Evolutionary conservation across 2,113 vertebrate genomes (phyloP).

Genomic region (Epinephelus lanceolatus): DNA sequence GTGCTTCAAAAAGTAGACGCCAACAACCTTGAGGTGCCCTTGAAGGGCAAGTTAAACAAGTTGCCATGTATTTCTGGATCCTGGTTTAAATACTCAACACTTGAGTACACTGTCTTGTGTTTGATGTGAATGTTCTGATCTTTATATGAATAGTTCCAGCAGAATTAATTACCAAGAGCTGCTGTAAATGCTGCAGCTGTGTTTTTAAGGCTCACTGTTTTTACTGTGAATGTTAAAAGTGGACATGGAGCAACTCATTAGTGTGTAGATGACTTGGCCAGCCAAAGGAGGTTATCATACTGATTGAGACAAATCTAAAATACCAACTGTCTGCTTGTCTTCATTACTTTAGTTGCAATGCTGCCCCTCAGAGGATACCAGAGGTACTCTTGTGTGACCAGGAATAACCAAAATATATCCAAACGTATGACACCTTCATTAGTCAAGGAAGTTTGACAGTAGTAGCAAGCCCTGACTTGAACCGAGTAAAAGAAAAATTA

Average conservation of each 20-base stretch:
- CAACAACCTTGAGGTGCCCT: slow-evolving; percentile 42
- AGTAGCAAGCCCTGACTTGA: not conserved
- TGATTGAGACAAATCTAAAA: not conserved
- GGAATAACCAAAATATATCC: not conserved
- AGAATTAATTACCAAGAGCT: not conserved
- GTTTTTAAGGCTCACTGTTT: not conserved
- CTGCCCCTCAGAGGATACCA: slow-evolving; percentile 38
- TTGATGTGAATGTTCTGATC: not conserved
- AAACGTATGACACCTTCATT: not conserved
- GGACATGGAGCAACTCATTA: slow-evolving; percentile 1
- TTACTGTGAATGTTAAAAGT: not conserved
- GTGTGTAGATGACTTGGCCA: not conserved
- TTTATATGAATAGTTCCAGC: too few species aligned
- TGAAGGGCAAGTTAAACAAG: slow-evolving; percentile 3
- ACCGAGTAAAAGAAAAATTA: not conserved
- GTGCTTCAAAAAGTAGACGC: slow-evolving; percentile 35
- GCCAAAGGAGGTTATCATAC: not conserved
- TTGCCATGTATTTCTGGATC: not conserved
- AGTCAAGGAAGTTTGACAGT: not conserved
- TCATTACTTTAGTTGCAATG: slow-evolving; percentile 25
- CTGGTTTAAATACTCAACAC: not conserved
- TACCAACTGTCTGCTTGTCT: slow-evolving; percentile 9
- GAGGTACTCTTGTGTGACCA: not conserved
- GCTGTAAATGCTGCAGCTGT: slow-evolving; percentile 27
- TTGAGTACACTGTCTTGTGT: not conserved